phyloP scores from a whole-genome alignment of 2,888 invertebrate genomes.

The Chesias legatella region DNA sequence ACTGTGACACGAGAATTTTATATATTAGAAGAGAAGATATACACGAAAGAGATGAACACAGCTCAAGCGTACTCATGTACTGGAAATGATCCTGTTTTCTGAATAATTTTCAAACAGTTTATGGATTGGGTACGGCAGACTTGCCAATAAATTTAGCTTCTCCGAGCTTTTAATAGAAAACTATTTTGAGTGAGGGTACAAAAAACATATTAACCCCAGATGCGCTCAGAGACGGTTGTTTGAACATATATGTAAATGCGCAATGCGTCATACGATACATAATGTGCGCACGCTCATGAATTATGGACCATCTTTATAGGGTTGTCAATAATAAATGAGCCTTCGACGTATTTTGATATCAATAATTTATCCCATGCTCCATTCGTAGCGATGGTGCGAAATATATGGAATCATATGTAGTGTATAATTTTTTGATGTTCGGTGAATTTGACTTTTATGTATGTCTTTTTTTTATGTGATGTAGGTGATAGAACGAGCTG shows the following conservation, averaged over 20 bases:
- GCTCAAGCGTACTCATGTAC: too few species aligned
- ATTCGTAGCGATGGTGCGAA: not conserved
- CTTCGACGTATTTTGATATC: slow-evolving; percentile 15
- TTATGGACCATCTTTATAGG: slow-evolving; percentile 49
- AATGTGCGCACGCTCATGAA: slow-evolving; percentile 55
- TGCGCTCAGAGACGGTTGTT: slow-evolving; percentile 48
- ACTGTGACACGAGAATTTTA: too few species aligned
- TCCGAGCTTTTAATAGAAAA: slow-evolving; percentile 33
- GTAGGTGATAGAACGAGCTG: too few species aligned
- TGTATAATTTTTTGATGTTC: too few species aligned
- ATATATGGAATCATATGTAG: too few species aligned
- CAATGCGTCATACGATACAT: slow-evolving; percentile 51
- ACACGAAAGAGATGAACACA: too few species aligned
- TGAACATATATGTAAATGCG: slow-evolving; percentile 65
- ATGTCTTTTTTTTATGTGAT: too few species aligned
- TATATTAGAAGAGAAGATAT: too few species aligned
- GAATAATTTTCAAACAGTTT: slow-evolving; percentile 1
- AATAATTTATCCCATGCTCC: slow-evolving; percentile 15
- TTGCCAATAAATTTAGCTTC: slow-evolving; percentile 11
- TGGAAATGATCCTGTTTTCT: too few species aligned
- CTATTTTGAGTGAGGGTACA: slow-evolving; percentile 50
- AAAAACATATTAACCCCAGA: slow-evolving; percentile 58
- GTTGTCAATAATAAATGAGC: slow-evolving; percentile 29
- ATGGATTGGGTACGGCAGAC: not conserved
- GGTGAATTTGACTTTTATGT: too few species aligned